phyloP scores from a whole-genome alignment of 2,888 invertebrate species.

The Clitarchus hookeri region DNA sequence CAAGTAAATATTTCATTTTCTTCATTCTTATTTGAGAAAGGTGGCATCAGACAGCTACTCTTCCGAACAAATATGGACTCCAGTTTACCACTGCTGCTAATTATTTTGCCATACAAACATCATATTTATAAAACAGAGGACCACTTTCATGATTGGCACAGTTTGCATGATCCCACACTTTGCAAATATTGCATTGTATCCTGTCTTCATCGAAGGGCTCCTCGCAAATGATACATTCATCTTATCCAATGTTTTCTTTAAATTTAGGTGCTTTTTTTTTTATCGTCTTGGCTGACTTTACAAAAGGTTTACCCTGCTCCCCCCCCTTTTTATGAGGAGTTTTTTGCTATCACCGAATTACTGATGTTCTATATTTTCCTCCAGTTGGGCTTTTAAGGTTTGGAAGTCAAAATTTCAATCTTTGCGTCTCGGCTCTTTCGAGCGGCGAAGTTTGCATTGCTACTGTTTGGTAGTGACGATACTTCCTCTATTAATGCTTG shows the following conservation, averaged over 20 bases:
- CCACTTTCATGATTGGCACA: background rate
- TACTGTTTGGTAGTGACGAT: background rate
- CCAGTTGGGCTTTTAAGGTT: background rate
- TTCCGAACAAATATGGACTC: no score
- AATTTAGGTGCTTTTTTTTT: background rate
- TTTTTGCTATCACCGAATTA: background rate
- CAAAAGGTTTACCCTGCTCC: background rate
- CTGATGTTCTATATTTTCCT: background rate
- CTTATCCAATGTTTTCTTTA: background rate
- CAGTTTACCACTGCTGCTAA: no score
- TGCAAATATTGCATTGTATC: background rate
- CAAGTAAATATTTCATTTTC: no score
- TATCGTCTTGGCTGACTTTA: background rate
- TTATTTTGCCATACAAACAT: no score
- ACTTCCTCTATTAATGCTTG: background rate
- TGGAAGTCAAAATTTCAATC: background rate
- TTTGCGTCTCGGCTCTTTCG: background rate
- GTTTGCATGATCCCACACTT: conserved; percentile 4
- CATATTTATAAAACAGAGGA: no score
- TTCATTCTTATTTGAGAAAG: no score
- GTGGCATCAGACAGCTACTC: no score
- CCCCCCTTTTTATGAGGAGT: background rate
- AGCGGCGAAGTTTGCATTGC: background rate
- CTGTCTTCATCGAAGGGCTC: background rate
- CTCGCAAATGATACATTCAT: background rate